These are phyloP conservation scores for Puffinus mauretanicus DNA, from an alignment of 2,113 vertebrate genomes.

Conservation along the genomic window DNA sequence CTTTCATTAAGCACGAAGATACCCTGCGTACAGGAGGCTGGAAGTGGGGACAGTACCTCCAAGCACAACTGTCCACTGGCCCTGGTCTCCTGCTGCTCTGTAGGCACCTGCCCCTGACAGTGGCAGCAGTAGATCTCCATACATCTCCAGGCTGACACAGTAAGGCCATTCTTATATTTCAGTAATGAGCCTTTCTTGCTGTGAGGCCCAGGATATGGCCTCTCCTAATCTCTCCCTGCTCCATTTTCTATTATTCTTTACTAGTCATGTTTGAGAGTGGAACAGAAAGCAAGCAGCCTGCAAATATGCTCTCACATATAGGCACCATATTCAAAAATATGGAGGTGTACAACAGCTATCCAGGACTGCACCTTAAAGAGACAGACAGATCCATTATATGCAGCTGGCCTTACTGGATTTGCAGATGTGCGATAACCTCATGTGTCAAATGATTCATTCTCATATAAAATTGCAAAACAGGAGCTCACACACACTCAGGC, in stretches of 20 bases:
- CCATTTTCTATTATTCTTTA: neutral
- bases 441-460: neutral
- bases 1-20: neutral
- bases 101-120: neutral
- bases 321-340: neutral
- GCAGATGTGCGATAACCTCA: neutral
- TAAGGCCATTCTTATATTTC: neutral
- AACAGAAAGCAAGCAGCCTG: neutral
- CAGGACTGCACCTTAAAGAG: neutral
- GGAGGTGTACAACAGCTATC: neutral
- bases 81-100: neutral
- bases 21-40: neutral
- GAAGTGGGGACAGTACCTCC: neutral
- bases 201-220: neutral
- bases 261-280: neutral
- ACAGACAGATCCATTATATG: neutral
- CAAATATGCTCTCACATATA: neutral
- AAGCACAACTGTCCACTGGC: neutral
- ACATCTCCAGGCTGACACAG: neutral
- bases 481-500: neutral
- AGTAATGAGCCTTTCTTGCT: neutral
- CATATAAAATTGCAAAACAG: neutral
- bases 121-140: neutral
- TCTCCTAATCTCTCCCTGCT: neutral
- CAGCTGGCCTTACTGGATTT: neutral